A percentile compares a stretch with the other conserved stretches of the same genome.
phyloP scores from a whole-genome alignment of 2,113 vertebrate species.

The Chaenocephalus aceratus region DNA sequence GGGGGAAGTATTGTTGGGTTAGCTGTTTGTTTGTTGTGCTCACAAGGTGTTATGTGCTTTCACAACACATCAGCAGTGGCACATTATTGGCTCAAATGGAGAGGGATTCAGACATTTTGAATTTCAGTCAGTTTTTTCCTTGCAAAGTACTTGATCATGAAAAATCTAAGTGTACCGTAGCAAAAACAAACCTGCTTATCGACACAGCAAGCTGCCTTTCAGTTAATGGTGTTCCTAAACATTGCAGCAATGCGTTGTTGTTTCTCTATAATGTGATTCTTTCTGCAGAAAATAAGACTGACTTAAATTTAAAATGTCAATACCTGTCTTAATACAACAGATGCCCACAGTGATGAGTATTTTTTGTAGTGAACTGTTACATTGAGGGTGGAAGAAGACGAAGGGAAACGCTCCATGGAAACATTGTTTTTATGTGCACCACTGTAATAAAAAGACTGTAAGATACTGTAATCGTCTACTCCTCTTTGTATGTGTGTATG shows the following conservation, averaged over 20 bases:
- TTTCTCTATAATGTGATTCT: conserved; percentile 12
- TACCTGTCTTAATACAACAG: background rate
- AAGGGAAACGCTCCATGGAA: conserved; percentile 23
- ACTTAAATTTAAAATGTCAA: conserved; percentile 20
- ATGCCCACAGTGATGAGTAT: background rate
- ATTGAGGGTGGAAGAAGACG: conserved; percentile 13
- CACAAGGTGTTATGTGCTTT: background rate
- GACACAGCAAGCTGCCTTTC: background rate
- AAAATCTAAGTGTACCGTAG: background rate
- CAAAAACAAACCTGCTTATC: background rate
- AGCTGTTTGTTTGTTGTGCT: background rate
- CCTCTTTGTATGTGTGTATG: background rate
- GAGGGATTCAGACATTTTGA: conserved; percentile 9
- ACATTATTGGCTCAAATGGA: background rate
- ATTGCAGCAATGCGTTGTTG: background rate
- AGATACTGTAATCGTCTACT: conserved; percentile 1
- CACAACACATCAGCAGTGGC: background rate
- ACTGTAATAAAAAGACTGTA: conserved; percentile 56
- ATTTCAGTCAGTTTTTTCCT: conserved; percentile 11
- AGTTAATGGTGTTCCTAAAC: background rate
- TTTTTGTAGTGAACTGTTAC: conserved; percentile 58
- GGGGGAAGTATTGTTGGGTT: background rate
- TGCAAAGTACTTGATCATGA: background rate
- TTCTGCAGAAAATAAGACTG: background rate
- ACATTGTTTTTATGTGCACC: conserved; percentile 30